These are phyloP conservation scores for Accipiter virgatus DNA, from an alignment of 2,113 vertebrate genomes.

Conservation along the genomic window DNA sequence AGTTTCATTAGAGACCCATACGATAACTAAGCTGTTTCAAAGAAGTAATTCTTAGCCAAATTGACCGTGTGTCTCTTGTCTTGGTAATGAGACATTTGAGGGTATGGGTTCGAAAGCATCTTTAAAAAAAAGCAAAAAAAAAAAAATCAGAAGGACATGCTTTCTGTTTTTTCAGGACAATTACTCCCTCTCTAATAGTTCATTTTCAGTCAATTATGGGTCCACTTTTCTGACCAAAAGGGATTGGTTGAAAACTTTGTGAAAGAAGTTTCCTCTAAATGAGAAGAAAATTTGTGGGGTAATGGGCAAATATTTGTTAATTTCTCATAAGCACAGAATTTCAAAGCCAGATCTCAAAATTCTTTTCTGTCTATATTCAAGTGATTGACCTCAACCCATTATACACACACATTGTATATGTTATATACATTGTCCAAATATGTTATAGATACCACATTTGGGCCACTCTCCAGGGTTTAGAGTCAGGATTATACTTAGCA, in stretches of 20 bases:
- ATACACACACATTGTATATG: too few species aligned
- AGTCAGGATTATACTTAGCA: background rate
- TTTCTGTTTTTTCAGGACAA: background rate
- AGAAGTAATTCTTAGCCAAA: slow-evolving; percentile 26
- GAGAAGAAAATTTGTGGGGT: background rate
- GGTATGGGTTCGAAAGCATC: background rate
- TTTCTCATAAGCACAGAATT: background rate
- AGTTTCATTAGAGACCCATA: slow-evolving; percentile 35
- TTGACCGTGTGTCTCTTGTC: background rate
- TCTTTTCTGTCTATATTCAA: background rate
- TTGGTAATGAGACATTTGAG: background rate
- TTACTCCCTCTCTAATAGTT: background rate
- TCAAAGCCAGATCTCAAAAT: background rate
- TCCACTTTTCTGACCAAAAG: background rate
- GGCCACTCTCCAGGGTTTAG: background rate
- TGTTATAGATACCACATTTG: fast-evolving
- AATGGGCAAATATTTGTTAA: background rate
- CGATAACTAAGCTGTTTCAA: background rate
- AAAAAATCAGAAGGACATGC: background rate
- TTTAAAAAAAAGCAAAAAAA: background rate
- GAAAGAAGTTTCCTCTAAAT: background rate
- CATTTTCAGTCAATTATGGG: background rate
- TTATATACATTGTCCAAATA: background rate
- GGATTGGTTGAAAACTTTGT: background rate
- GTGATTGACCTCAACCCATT: fast-evolving